Base-by-base conservation (phyloP, 2,113 vertebrate species). In the Amazona vittata region DNA sequence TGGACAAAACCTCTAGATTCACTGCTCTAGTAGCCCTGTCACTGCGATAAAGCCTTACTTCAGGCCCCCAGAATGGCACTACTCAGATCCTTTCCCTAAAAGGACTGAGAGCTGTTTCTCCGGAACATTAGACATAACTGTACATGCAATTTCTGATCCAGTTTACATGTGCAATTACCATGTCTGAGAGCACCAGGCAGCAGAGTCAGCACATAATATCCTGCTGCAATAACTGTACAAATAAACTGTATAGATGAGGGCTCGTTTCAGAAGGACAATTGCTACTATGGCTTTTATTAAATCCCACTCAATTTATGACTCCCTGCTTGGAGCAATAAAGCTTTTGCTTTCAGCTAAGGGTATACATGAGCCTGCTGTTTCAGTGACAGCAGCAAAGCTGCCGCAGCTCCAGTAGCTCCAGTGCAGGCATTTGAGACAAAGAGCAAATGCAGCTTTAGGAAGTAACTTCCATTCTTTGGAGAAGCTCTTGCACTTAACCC, bases 161-260 rank as follows among this genome's bases (percentile, higher is more conserved):
- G 35, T 70, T 9, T 75, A 46, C 46, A 11, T 21, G 24, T 83
- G 82, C 64, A 86, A 29, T 79, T 74, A 65, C 33, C 18, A 10
- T 22, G 49, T 83, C 85, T 83, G 77, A 70, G 71, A 89, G 85
- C 35, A 75, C 24, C 41, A 55, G 55, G 77, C 67, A 59, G 68
- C 76, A 71, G 35, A 85, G 69, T 24, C 69, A 67, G 86, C 33
- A 64, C 52, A 75, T 31, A 33, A 67, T 8, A 86, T 3, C 73
- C 94, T 91, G 80, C 76, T 81, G 89, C 86, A 94, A 10, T 50
- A 60, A 43, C n/a, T 53, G 71, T 90, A 69, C 83, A 91, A 67
- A 44, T 12, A 46, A 64, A 63, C 29, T 7, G 12, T 18, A 26
- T 13, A 86, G 60, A 80, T 64, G 65, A 86, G 35, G 9, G 46